Evolutionary conservation across 2,113 vertebrate genomes (phyloP), one percentile per base, ranked within the genome.

Genomic region (Tautogolabrus adspersus): DNA sequence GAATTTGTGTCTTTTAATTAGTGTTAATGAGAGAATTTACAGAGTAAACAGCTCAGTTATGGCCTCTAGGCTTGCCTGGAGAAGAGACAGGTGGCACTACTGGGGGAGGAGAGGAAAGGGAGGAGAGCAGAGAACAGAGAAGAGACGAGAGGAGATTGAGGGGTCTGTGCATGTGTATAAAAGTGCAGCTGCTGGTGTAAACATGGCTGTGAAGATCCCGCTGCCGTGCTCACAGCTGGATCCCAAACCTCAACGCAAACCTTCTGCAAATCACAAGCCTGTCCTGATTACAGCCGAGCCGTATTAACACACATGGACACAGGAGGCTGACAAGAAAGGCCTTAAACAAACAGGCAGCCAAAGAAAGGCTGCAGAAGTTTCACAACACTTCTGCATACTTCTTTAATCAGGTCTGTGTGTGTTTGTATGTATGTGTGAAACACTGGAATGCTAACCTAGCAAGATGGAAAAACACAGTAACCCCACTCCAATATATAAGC

Each of bases 1-100:
- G 85, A 90, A 86, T 88, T 77, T 86, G 79, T 81, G 86, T 59
- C 77, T 88, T 81, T 87, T 88, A 90, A 92, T 90, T 88, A 77
- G 79, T 76, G 65, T 84, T 90, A 90, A 93, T 92, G 85, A 87
- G 73, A 69, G 77, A 68, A 60, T 86, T 69, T 75, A 71, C 65
- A 69, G 79, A 87, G 83, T 86, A 87, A 91, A 90, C 77, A 89
- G 66, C 76, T 70, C 34, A 19, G 79, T 69, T 77, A 88, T 83
- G 71, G 76, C 86, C 86, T 82, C 58, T 72, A 85, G 85, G 56
- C 67, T 77, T 77, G 81, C 40, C 67, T 59, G 16, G 26, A 73
- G 16, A 11, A 79, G 79, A 83, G 75, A 79, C 89, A 92, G 85
- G 89, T 89, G 85, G 78, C 56, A 85, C 57, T n/a, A 57, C 58